Evolutionary conservation across 2,888 invertebrate genomes (phyloP).

Genomic region (Tetrapedia diversipes): DNA sequence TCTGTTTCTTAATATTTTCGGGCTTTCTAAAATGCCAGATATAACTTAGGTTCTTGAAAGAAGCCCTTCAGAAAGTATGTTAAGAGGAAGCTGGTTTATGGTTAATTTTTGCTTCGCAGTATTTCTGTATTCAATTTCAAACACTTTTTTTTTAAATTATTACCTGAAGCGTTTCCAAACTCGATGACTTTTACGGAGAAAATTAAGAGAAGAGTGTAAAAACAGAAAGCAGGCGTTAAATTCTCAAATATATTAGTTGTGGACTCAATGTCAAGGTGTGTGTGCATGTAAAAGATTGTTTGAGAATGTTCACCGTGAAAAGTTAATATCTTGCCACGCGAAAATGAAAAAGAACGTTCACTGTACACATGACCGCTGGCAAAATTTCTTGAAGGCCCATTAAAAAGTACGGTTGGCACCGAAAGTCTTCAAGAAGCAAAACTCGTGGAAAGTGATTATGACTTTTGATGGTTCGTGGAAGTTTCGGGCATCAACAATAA

Average conservation of each 20-base stretch:
- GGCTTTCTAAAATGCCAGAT: no score
- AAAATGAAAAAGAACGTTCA: not conserved
- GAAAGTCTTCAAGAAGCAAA: constrained; percentile 12
- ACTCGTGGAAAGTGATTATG: constrained; percentile 35
- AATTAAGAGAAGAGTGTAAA: no score
- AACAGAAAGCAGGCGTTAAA: no score
- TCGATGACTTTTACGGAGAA: no score
- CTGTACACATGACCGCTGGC: not conserved
- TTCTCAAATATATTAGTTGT: not conserved
- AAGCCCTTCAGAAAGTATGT: no score
- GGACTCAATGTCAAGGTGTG: not conserved
- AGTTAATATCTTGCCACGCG: not conserved
- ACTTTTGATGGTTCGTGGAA: constrained; percentile 21
- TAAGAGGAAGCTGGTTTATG: no score
- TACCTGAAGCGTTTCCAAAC: no score
- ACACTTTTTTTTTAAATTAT: no score
- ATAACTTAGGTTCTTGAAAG: no score
- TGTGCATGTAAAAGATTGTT: not conserved
- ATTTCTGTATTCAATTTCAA: no score
- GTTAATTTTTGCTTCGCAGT: no score
- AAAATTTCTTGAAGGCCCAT: not conserved
- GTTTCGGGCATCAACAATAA: constrained; percentile 36
- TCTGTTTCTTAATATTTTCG: no score
- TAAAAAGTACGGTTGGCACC: not conserved
- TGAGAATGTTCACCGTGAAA: not conserved